A percentile compares a stretch with the other conserved stretches of the same genome.
These are phyloP conservation scores for Anabas testudineus DNA, from an alignment of 2,797 vertebrate species.

Conservation along the genomic window DNA sequence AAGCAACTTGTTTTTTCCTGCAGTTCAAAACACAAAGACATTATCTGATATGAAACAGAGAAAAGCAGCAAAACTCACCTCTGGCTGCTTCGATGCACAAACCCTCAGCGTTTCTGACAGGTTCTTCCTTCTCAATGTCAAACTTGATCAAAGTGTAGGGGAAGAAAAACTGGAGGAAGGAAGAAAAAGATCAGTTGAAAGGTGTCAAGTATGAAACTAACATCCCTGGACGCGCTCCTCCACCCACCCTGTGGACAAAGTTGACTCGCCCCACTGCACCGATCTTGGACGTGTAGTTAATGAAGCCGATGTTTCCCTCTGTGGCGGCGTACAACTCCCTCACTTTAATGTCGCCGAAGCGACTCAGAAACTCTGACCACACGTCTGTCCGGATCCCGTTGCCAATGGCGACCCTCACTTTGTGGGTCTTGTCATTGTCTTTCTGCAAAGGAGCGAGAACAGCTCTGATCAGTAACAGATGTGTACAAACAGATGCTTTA, in stretches of 20 bases:
- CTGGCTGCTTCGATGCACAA: slow-evolving; percentile 85
- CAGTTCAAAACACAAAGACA: background rate
- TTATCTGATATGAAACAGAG: background rate
- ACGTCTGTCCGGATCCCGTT: slow-evolving; percentile 89
- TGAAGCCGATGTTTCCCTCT: slow-evolving; percentile 91
- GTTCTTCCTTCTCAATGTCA: slow-evolving; percentile 90
- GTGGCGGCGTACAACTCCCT: slow-evolving; percentile 91
- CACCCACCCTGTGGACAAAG: slow-evolving; percentile 82
- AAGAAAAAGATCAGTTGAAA: background rate
- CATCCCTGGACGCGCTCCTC: too few relatives aligned
- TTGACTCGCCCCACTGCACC: slow-evolving; percentile 88
- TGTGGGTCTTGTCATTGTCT: slow-evolving; percentile 87
- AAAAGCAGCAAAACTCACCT: slow-evolving; percentile 80
- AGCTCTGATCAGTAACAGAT: background rate
- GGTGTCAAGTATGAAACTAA: too few relatives aligned
- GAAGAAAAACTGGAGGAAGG: slow-evolving; percentile 81
- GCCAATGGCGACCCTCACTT: slow-evolving; percentile 88
- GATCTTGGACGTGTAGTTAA: slow-evolving; percentile 90
- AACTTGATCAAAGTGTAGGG: slow-evolving; percentile 89
- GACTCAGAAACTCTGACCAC: slow-evolving; percentile 88
- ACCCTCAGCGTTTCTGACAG: slow-evolving; percentile 87
- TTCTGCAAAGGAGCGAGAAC: slow-evolving; percentile 75
- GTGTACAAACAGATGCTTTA: too few relatives aligned
- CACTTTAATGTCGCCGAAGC: slow-evolving; percentile 88
- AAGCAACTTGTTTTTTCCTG: too few relatives aligned